Base-by-base conservation (phyloP, 2,113 vertebrate genomes). In the Phalacrocorax carbo region DNA sequence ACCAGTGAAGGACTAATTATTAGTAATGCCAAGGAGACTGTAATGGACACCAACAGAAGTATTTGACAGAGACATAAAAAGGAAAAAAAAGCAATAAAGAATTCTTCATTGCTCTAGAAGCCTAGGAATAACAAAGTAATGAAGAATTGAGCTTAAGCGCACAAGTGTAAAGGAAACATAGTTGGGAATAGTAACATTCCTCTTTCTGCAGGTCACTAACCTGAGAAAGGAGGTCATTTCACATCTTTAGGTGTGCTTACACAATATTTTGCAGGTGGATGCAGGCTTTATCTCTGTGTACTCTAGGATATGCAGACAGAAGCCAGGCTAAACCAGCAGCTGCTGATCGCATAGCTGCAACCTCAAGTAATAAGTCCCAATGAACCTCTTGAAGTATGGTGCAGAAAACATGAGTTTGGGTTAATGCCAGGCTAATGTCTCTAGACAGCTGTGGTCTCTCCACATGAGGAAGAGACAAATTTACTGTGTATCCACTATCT, bases 401-500 rank as follows among this genome's bases (percentile, higher is more conserved):
- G 29, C 22, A 86, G 51, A 94, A 86, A 66, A 88, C 4, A 38
- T 5, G 8, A 21, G 10, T 34, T 42, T 68, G 29, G 14, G 13
- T 82, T 75, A 78, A 84, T 25, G 21, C 8, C 65, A 81, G 60
- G n/a, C 7, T 75, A 60, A 81, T 12, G 42, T 40, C 22, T 62
- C 40, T 15, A 62, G 46, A 62, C 2, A 46, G 32, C 42, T 75
- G 25, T 0, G 5, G 51, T 42, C 49, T 68, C 46, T 58, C 58
- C 52, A 72, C 8, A 40, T 0, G 1, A 8, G 10, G 30, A 72
- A 93, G 42, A 61, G 13, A 77, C 5, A 57, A 69, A 89, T 10
- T 15, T 22, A 30, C 13, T 30, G 6, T 22, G 40, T 29, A 40
- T 49, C 64, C 0, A 0, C 38, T 20, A 78, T 16, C 60, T 68